Evolutionary conservation across 2,888 invertebrate species (phyloP).

Genomic region (Amblyjoppa proteus): DNA sequence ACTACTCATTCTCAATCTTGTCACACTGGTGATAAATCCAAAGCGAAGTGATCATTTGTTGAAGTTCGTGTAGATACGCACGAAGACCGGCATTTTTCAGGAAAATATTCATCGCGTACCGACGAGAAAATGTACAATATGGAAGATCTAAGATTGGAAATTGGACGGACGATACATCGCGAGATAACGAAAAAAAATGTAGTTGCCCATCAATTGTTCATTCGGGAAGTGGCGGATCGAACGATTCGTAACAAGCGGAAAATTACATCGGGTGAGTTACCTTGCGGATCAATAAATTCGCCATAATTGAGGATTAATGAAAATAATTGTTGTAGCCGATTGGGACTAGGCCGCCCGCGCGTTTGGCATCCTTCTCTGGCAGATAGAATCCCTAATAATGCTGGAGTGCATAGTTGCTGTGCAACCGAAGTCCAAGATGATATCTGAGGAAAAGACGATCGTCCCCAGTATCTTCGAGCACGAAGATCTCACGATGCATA

Average conservation of each 20-base stretch:
- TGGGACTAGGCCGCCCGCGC: conserved; percentile 85
- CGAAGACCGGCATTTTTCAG: conserved; percentile 78
- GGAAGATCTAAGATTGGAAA: conserved; percentile 82
- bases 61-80: conserved; percentile 74
- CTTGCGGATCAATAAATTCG: neutral
- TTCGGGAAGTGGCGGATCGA: conserved; percentile 70
- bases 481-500: conserved; percentile 72
- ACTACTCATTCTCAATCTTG: conserved; percentile 76
- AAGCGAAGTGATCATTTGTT: conserved; percentile 72
- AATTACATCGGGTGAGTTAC: conserved; percentile 71
- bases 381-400: conserved; percentile 76
- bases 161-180: neutral
- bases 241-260: conserved; percentile 78
- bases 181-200: conserved; percentile 12
- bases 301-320: neutral
- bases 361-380: conserved; percentile 86
- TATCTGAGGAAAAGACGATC: conserved; percentile 69
- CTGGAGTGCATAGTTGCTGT: conserved; percentile 65
- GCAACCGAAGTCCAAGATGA: conserved; percentile 50
- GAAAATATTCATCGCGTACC: conserved; percentile 60
- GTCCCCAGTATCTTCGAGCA: conserved; percentile 77
- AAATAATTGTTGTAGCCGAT: conserved; percentile 67
- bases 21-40: conserved; percentile 69
- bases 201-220: conserved; percentile 19
- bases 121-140: conserved; percentile 84